Percentiles rank a stretch among this genome's conserved stretches.
Evolutionary conservation across 35 echinoderm and acorn worm genomes (phyloP).

Genomic region (Lytechinus pictus): DNA sequence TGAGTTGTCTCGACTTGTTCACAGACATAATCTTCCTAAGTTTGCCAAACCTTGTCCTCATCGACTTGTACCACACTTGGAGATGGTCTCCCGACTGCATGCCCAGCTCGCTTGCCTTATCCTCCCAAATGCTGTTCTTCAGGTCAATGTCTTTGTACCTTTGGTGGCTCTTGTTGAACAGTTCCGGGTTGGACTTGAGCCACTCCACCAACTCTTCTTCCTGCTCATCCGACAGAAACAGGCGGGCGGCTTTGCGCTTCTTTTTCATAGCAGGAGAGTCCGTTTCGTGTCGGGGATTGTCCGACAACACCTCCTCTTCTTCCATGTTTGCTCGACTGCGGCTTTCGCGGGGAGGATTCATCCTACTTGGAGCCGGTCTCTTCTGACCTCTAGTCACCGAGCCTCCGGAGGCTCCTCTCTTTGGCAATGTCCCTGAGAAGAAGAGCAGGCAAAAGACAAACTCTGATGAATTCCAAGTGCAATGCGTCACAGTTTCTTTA

Average conservation of each 20-base stretch:
- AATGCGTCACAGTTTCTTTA: too few species aligned
- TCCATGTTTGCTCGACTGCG: neutral
- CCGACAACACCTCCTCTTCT: neutral
- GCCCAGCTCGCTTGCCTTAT: neutral
- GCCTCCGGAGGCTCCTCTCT: neutral
- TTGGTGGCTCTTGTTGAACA: neutral
- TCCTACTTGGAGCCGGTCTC: neutral
- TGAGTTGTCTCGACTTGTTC: neutral
- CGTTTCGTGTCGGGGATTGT: neutral
- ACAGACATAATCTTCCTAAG: neutral
- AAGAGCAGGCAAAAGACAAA: neutral
- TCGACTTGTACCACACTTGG: neutral
- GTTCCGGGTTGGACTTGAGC: neutral
- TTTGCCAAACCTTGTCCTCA: constrained; percentile 28
- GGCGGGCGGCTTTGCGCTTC: neutral
- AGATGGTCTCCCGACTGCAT: neutral
- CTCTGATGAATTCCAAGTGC: too few species aligned
- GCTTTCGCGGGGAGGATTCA: neutral
- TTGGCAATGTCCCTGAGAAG: neutral
- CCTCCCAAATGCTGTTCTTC: neutral
- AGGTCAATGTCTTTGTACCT: neutral
- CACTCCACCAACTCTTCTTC: neutral
- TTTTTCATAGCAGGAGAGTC: neutral
- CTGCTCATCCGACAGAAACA: neutral
- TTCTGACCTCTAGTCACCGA: neutral